Percentiles rank a stretch among this genome's conserved stretches.
These are phyloP conservation scores for Piezodorus guildinii DNA, from an alignment of 1,140 invertebrate genomes.

Conservation along the genomic window DNA sequence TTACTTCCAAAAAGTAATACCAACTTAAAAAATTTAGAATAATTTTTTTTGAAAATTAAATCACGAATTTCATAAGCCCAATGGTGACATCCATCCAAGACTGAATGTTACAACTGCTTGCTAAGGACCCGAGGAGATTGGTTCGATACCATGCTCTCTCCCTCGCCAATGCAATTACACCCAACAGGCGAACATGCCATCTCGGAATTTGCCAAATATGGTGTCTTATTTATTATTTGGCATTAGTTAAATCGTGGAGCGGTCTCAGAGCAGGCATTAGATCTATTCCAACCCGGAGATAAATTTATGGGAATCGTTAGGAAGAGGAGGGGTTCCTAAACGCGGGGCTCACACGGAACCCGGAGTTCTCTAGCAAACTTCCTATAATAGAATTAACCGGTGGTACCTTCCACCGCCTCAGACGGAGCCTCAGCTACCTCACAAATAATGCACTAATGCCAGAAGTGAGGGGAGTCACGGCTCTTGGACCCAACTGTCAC, in stretches of 20 bases:
- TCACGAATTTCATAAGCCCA: too few species aligned
- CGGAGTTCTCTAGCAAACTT: not conserved
- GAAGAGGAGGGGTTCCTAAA: not conserved
- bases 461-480: not conserved
- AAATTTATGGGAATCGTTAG: not conserved
- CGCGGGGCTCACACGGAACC: not conserved
- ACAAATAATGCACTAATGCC: not conserved
- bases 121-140: too few species aligned
- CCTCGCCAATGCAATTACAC: too few species aligned
- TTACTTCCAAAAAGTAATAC: too few species aligned
- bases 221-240: slow-evolving; percentile 1
- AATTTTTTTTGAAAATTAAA: too few species aligned
- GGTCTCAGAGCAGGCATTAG: not conserved
- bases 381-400: slow-evolving; percentile 1
- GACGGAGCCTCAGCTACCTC: not conserved
- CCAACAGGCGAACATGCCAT: not conserved
- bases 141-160: too few species aligned
- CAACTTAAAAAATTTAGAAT: too few species aligned
- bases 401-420: slow-evolving; percentile 1
- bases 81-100: too few species aligned
- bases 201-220: slow-evolving; percentile 3
- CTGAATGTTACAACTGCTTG: too few species aligned
- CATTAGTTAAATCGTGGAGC: not conserved
- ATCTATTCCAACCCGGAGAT: not conserved
- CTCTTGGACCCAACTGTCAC: not conserved